phyloP scores from a whole-genome alignment of 1,140 invertebrate species.

The Vanessa atalanta region DNA sequence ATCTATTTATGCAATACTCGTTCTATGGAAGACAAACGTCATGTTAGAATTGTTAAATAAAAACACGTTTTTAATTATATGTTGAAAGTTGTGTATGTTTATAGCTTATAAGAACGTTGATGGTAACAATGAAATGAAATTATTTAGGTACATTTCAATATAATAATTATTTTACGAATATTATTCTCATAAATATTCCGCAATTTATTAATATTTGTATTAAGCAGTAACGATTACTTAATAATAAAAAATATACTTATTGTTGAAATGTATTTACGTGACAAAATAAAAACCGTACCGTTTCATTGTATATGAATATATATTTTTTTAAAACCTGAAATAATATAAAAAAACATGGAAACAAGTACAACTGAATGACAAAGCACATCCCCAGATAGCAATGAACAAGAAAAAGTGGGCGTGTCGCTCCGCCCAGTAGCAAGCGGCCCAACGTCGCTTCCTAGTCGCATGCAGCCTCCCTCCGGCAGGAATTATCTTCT shows the following conservation, averaged over 20 bases:
- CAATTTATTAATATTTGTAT: too few relatives aligned
- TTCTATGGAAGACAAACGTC: too few relatives aligned
- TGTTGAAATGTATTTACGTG: too few relatives aligned
- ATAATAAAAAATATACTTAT: too few relatives aligned
- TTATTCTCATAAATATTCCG: too few relatives aligned
- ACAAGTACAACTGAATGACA: slow-evolving; percentile 44
- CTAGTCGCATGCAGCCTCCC: slow-evolving; percentile 67
- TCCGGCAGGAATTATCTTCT: slow-evolving; percentile 66
- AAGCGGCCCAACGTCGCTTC: slow-evolving; percentile 47
- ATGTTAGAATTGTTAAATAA: too few relatives aligned
- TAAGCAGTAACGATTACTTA: too few relatives aligned
- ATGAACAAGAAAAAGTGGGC: slow-evolving; percentile 72
- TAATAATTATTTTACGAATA: too few relatives aligned
- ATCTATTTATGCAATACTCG: background rate
- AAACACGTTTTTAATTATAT: too few relatives aligned
- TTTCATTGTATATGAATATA: background rate
- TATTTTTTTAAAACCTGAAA: background rate
- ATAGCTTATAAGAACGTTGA: background rate
- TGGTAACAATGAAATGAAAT: slow-evolving; percentile 47
- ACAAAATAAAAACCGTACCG: too few relatives aligned
- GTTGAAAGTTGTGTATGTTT: too few relatives aligned
- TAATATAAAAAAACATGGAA: slow-evolving; percentile 6
- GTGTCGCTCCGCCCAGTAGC: slow-evolving; percentile 72
- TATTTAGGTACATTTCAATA: background rate
- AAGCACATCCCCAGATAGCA: slow-evolving; percentile 53